A percentile compares a stretch with the other conserved stretches of the same genome.
These are phyloP conservation scores for Drosophila mulleri DNA, from an alignment of 2,888 invertebrate species.

Conservation along the genomic window DNA sequence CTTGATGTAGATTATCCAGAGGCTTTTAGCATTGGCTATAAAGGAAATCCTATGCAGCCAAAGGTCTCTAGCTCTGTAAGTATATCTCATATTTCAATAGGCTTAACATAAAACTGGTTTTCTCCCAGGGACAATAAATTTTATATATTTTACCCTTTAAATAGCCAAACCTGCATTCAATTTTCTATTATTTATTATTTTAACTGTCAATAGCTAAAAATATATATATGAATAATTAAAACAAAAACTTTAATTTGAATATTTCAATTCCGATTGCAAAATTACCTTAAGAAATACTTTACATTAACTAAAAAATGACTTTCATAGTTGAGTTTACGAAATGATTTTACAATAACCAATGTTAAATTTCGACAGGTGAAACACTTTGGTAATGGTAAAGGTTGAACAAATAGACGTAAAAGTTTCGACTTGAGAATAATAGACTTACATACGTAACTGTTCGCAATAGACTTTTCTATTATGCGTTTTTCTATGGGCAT, in stretches of 20 bases:
- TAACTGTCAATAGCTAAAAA: too few species aligned
- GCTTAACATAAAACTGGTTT: too few species aligned
- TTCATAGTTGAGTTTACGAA: neutral
- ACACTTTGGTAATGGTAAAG: neutral
- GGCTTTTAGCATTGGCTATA: neutral
- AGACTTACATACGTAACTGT: slow-evolving; percentile 16
- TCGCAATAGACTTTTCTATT: neutral
- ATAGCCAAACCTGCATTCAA: too few species aligned
- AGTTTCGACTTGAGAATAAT: slow-evolving; percentile 18
- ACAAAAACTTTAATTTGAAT: neutral
- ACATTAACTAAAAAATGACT: neutral
- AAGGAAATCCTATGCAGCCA: neutral
- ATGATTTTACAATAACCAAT: neutral
- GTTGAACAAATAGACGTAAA: slow-evolving; percentile 6
- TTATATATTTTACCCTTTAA: too few species aligned
- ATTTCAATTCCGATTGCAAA: neutral
- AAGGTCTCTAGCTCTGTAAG: too few species aligned
- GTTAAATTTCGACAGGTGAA: slow-evolving; percentile 2
- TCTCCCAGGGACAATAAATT: too few species aligned
- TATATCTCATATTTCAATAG: too few species aligned
- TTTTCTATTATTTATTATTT: too few species aligned
- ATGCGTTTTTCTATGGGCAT: neutral
- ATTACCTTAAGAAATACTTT: neutral
- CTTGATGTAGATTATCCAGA: neutral
- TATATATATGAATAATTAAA: too few species aligned